phyloP scores from a whole-genome alignment of 2,888 invertebrate species.

The Lottia scabra region DNA sequence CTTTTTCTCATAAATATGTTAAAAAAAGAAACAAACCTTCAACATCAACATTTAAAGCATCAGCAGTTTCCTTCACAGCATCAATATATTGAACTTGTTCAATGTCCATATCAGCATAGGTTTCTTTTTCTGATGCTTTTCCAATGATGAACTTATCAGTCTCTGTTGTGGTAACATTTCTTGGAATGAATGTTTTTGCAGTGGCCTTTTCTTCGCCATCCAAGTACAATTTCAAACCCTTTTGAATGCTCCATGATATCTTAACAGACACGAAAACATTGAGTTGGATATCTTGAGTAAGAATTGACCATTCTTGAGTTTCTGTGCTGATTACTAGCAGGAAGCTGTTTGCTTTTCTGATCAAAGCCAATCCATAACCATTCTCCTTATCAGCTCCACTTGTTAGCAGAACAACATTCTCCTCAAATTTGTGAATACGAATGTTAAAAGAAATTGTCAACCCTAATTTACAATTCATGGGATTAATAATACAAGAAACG shows the following conservation, averaged over 20 bases:
- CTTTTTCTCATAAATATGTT: too few relatives aligned
- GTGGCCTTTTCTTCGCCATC: constrained; percentile 33
- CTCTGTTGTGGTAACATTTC: constrained; percentile 10
- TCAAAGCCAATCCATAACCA: neutral
- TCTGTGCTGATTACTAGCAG: constrained; percentile 33
- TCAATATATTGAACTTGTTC: constrained; percentile 34
- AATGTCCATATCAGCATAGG: constrained; percentile 33
- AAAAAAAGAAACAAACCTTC: neutral
- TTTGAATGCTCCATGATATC: constrained; percentile 43
- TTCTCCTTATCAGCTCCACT: constrained; percentile 11
- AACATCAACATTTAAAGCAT: constrained; percentile 21
- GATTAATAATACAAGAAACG: constrained; percentile 30
- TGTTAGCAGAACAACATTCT: constrained; percentile 41
- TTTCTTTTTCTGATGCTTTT: neutral
- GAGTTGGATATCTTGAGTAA: constrained; percentile 21
- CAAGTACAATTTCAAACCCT: constrained; percentile 37
- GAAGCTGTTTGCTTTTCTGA: neutral
- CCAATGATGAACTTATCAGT: constrained; percentile 23
- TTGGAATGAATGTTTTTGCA: constrained; percentile 31
- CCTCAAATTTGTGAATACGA: constrained; percentile 31
- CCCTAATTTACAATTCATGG: constrained; percentile 37
- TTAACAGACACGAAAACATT: constrained; percentile 34
- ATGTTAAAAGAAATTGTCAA: constrained; percentile 38
- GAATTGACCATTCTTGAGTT: constrained; percentile 41
- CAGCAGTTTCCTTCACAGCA: constrained; percentile 32